Evolutionary conservation across 2,113 vertebrate species (phyloP), one percentile per base, ranked within the genome.

Genomic region (Pomatorhinus ruficollis): DNA sequence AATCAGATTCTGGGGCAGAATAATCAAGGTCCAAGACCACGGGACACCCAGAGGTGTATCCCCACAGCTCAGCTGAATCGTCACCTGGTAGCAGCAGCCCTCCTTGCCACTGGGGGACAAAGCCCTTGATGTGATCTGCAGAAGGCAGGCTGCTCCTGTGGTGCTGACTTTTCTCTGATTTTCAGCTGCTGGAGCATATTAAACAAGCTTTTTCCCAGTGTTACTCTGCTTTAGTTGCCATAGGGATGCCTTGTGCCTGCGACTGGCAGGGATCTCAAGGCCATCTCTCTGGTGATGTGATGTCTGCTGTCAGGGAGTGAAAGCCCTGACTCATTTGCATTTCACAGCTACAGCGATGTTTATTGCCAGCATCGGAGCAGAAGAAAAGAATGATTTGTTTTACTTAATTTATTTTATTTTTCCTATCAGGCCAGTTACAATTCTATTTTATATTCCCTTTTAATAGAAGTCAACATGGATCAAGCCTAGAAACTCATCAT

Each of bases 271-370:
- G 94, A 92, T 92, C 96, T 96, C 93, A 86, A 92, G 96, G 95
- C 95, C 95, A 96, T 97, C 93, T 96, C 96, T 97, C 91, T 61
- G 96, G 96, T 95, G 92, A 96, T 96, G 95, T 94, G 93, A 92
- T 94, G 88, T 90, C 93, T 95, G 85, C 93, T 95, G 93, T 96
- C 93, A 93, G 72, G 45, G 56, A 95, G n/a, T 95, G 88, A 96
- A 94, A 97, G 94, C 88, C 90, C 92, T 80, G 61, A 31, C 85
- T 92, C 95, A 86, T 96, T 93, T 95, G 95, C 92, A 97, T 96
- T 94, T 97, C 90, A 84, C 92, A 95, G 93, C 86, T 90, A 85
- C 90, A 75, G 27, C 18, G 52, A 68, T 88, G 96, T 87, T 94
- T 90, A 93, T 90, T 94, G 90, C 92, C 85, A 94, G 95, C 85